Conservation (phyloP, 2,113 vertebrate species). For the Tragelaphus buxtoni region DNA sequence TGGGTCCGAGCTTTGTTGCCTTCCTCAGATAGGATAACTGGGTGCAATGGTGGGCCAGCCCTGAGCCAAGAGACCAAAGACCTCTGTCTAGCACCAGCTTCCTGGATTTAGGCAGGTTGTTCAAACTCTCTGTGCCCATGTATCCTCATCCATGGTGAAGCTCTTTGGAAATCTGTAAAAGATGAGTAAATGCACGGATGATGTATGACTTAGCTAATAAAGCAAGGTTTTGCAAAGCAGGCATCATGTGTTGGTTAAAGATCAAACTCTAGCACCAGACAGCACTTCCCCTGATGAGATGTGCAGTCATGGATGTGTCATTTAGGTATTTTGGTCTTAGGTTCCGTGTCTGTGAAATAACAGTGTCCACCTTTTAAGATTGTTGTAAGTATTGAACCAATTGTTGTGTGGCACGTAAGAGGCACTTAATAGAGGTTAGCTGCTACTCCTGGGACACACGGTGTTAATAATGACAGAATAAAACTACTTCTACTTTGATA, state of each 20-base stretch:
- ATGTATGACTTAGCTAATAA: not conserved
- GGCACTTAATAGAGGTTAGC: not conserved
- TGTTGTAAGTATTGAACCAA: not conserved
- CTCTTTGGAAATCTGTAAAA: not conserved
- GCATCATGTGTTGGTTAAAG: not conserved
- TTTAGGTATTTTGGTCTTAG: not conserved
- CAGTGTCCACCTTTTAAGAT: not conserved
- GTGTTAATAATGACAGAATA: not conserved
- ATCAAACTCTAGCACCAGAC: not conserved
- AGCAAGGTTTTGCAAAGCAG: not conserved
- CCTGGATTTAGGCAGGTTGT: not conserved
- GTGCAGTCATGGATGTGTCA: not conserved
- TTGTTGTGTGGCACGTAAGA: not conserved
- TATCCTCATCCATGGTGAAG: not conserved
- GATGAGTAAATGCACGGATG: not conserved
- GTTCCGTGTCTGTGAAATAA: not conserved
- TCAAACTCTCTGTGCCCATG: not conserved
- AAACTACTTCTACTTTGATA: not conserved
- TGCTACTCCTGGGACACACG: not conserved
- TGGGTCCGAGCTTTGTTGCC: conserved; percentile 45
- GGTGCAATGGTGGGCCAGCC: too few species aligned
- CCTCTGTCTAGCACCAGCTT: not conserved
- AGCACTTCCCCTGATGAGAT: not conserved
- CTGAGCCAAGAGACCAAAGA: not conserved
- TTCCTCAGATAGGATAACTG: not conserved